These are phyloP conservation scores for Vanacampus margaritifer DNA, from an alignment of 2,113 vertebrate genomes.

Conservation along the genomic window DNA sequence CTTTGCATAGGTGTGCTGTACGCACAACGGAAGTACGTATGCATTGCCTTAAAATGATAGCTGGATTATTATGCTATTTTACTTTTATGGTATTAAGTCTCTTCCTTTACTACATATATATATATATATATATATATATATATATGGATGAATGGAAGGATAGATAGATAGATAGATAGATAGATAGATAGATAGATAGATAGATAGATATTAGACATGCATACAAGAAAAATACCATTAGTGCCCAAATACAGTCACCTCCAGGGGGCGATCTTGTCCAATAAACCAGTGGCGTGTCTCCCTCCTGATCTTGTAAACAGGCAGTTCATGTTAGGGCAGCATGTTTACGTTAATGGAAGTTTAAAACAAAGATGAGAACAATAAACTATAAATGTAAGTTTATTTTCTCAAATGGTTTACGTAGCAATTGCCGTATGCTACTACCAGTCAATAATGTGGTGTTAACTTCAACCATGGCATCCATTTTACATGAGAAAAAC, in stretches of 20 bases:
- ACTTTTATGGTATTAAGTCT: neutral
- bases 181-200: too few species aligned
- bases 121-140: too few species aligned
- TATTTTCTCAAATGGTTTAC: too few species aligned
- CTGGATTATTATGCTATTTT: neutral
- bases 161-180: too few species aligned
- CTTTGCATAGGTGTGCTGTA: neutral
- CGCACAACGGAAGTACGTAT: neutral
- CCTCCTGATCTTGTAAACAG: neutral
- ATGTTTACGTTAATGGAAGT: neutral
- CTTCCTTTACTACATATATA: neutral
- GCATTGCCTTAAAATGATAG: neutral
- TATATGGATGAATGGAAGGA: too few species aligned
- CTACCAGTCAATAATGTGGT: too few species aligned
- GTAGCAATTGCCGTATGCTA: too few species aligned
- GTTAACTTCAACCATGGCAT: too few species aligned
- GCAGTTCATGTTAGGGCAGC: neutral
- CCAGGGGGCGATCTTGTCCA: conserved; percentile 40
- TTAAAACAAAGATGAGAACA: neutral
- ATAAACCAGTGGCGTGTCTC: neutral
- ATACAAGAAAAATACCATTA: neutral
- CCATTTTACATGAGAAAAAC: too few species aligned
- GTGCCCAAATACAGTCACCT: neutral
- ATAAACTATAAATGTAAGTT: too few species aligned
- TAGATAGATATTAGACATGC: too few species aligned